Conservation (phyloP, 2,888 invertebrate genomes). For the Tetragonula carbonaria region DNA sequence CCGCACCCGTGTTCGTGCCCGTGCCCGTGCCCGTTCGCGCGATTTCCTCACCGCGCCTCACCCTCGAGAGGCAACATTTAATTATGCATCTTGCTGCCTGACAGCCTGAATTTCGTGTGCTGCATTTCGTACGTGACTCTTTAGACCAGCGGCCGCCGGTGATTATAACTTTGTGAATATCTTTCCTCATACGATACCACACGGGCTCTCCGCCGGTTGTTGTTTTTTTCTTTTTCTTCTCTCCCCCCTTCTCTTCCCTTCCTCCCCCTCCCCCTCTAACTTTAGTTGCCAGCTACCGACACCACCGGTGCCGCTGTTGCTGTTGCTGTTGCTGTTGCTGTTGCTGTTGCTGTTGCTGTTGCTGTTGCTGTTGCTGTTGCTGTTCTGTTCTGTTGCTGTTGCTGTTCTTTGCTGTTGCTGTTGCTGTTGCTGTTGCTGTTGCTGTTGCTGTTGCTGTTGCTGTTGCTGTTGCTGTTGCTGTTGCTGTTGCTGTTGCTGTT, state of each 20-base stretch:
- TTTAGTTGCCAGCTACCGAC: not conserved
- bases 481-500: not conserved
- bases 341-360: not conserved
- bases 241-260: no score
- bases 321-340: no score
- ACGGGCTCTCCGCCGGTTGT: not conserved
- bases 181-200: conserved; percentile 29
- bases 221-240: conserved; percentile 8
- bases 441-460: no score
- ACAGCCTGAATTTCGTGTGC: conserved; percentile 57
- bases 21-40: conserved; percentile 10
- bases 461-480: not conserved
- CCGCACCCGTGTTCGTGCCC: conserved; percentile 1
- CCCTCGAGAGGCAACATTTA: conserved; percentile 47
- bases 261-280: no score
- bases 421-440: not conserved
- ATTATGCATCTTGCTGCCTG: conserved; percentile 55
- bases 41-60: conserved; percentile 35
- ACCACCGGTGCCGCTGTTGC: not conserved
- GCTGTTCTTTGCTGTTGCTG: no score
- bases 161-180: conserved; percentile 49
- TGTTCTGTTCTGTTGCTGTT: no score
- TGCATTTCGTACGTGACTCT: conserved; percentile 49
- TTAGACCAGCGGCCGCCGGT: conserved; percentile 40
- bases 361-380: no score